Evolutionary conservation across 1,140 invertebrate species (phyloP).

Genomic region (Monochamus saltuarius): DNA sequence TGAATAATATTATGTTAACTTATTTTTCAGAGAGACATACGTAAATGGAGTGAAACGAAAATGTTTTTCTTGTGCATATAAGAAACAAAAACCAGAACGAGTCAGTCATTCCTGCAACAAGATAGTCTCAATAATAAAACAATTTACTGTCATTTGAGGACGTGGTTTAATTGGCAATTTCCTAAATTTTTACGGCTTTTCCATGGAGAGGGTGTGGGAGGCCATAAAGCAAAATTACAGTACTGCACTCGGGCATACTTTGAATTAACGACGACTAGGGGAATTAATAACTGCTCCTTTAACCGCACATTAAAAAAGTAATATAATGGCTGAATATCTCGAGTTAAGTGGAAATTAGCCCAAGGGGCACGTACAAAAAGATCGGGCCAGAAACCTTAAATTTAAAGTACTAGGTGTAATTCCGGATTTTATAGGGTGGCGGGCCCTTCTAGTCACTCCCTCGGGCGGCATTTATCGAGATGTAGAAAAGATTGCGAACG

Average conservation of each 20-base stretch:
- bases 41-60: no score
- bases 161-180: no score
- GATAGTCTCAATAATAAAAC: no score
- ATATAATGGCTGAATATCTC: conserved; percentile 3
- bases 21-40: no score
- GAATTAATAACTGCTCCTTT: background rate
- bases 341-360: conserved; percentile 19
- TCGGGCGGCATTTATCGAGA: conserved; percentile 14
- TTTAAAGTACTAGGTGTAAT: conserved; percentile 29
- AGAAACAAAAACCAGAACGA: no score
- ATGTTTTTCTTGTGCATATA: no score
- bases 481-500: conserved; percentile 1
- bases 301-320: conserved; percentile 5
- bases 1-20: no score
- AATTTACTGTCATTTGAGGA: no score
- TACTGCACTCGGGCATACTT: background rate
- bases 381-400: conserved; percentile 21
- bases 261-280: background rate
- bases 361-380: conserved; percentile 21
- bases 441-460: conserved; percentile 16
- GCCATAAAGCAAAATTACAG: no score
- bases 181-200: no score
- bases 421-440: conserved; percentile 23
- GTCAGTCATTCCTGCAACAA: no score
- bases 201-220: no score